Conservation (phyloP, 2,888 invertebrate genomes). For the Calameuta idolon region DNA sequence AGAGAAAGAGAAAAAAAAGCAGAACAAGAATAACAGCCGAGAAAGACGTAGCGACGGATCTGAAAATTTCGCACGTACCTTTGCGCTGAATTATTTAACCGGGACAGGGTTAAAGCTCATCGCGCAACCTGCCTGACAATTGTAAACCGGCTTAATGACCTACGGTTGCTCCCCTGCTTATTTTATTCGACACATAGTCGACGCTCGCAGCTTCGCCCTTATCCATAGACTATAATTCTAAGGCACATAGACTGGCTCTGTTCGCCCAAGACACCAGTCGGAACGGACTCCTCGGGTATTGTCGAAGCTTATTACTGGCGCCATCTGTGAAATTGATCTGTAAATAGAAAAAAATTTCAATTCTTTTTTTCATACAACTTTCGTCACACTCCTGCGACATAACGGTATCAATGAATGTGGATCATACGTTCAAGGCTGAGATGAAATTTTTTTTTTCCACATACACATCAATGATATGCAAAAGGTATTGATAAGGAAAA, state of each 20-base stretch:
- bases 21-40: neutral
- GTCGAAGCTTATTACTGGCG: neutral
- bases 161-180: neutral
- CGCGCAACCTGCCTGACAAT: neutral
- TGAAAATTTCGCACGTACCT: neutral
- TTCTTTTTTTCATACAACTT: neutral
- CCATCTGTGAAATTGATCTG: neutral
- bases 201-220: neutral
- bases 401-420: slow-evolving; percentile 18
- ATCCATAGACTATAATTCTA: neutral
- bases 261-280: neutral
- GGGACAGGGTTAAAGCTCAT: neutral
- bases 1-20: neutral
- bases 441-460: neutral
- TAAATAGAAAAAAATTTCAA: slow-evolving; percentile 17
- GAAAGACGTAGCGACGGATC: neutral
- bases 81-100: neutral
- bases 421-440: slow-evolving; percentile 24
- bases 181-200: neutral
- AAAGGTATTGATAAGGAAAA: neutral
- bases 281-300: neutral
- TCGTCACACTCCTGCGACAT: neutral
- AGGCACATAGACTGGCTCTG: neutral
- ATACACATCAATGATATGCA: neutral
- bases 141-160: neutral